phyloP scores from a whole-genome alignment of 2,113 vertebrate species.

The Pagrus major region DNA sequence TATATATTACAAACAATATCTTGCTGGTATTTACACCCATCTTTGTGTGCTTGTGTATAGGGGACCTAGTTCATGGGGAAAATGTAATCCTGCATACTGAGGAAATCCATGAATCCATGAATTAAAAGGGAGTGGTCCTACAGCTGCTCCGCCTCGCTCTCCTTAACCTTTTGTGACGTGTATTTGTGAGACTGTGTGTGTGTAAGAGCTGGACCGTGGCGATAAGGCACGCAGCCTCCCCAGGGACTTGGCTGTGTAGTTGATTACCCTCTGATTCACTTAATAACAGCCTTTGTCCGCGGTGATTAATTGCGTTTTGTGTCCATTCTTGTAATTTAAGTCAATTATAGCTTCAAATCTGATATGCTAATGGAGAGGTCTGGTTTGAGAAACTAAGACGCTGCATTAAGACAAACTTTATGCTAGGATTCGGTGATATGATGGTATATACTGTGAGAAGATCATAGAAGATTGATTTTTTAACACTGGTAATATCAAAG shows the following conservation, averaged over 20 bases:
- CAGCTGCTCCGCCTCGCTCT: not conserved
- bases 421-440: not conserved
- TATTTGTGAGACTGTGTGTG: not conserved
- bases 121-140: conserved; percentile 25
- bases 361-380: conserved; percentile 35
- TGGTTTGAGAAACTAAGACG: not conserved
- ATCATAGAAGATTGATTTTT: not conserved
- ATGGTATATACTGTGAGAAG: not conserved
- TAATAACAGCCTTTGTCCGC: conserved; percentile 40
- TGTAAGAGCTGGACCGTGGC: conserved; percentile 35
- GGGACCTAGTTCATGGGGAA: not conserved
- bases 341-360: conserved; percentile 21
- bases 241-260: conserved; percentile 28
- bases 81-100: not conserved
- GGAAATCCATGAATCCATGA: conserved; percentile 60
- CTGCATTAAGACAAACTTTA: not conserved
- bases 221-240: conserved; percentile 55
- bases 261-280: conserved; percentile 49
- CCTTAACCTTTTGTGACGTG: not conserved
- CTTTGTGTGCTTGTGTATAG: not conserved
- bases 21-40: not conserved
- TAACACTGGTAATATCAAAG: not conserved
- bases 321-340: conserved; percentile 47
- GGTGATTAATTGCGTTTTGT: conserved; percentile 54
- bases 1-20: not conserved